Percentiles rank a stretch among this genome's conserved stretches.
These are phyloP conservation scores for Spilogale gracilis DNA, from an alignment of 2,113 vertebrate species.

Conservation along the genomic window DNA sequence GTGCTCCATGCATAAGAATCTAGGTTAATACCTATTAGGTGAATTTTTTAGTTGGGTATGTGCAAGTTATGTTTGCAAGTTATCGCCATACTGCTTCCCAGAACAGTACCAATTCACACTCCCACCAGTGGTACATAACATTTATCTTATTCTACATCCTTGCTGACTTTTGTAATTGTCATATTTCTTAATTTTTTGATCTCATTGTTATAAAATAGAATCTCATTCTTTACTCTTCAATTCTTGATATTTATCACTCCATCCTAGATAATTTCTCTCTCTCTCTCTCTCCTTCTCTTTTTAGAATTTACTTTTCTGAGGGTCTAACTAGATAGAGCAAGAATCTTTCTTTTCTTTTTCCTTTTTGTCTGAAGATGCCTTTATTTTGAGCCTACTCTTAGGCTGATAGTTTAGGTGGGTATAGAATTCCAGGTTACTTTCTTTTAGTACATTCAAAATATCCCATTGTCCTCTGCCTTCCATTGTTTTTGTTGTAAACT, in stretches of 20 bases:
- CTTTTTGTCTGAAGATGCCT: neutral
- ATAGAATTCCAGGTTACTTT: neutral
- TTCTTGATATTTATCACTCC: neutral
- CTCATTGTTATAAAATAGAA: neutral
- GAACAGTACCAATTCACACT: neutral
- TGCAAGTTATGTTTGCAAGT: constrained; percentile 11
- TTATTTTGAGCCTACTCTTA: neutral
- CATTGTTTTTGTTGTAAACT: neutral
- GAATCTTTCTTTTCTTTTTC: neutral
- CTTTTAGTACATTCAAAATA: neutral
- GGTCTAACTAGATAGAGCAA: neutral
- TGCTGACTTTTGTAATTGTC: neutral
- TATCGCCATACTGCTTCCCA: neutral
- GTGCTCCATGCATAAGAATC: neutral
- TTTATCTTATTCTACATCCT: neutral
- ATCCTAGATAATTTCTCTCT: neutral
- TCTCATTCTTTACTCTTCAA: neutral
- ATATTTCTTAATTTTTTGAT: constrained; percentile 15
- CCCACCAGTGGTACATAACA: neutral
- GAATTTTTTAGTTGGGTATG: neutral
- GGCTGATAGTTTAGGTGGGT: neutral
- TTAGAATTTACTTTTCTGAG: neutral
- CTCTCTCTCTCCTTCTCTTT: neutral
- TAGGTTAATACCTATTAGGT: neutral
- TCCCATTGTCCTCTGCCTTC: neutral